A percentile compares a stretch with the other conserved stretches of the same genome.
Evolutionary conservation across 2,888 invertebrate genomes (phyloP).

Genomic region (Drosophila prolongata): DNA sequence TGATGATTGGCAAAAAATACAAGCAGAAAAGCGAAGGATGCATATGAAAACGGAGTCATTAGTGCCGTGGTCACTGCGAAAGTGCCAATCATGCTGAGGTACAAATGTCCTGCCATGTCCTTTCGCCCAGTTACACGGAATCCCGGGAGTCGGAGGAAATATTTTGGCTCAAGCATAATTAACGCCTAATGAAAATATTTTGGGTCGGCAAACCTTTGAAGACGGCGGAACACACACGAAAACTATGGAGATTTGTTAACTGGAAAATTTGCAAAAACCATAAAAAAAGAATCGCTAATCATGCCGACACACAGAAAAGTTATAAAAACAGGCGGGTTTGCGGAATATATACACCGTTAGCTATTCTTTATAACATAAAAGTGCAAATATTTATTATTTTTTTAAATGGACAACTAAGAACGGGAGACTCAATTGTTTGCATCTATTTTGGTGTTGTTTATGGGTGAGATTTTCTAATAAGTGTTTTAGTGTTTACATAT

Average conservation of each 20-base stretch:
- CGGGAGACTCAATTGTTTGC: too few species aligned
- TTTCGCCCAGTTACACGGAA: slow-evolving; percentile 57
- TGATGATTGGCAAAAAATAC: slow-evolving; percentile 36
- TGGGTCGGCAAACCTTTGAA: slow-evolving; percentile 54
- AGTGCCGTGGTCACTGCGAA: slow-evolving; percentile 30
- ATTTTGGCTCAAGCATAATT: slow-evolving; percentile 71
- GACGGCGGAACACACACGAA: slow-evolving; percentile 10
- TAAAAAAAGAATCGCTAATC: slow-evolving; percentile 12
- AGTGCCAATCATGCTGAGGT: slow-evolving; percentile 57
- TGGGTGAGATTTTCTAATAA: too few species aligned
- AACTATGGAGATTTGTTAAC: slow-evolving; percentile 8
- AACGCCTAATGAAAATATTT: slow-evolving; percentile 71
- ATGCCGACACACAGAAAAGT: slow-evolving; percentile 2
- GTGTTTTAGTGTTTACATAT: too few species aligned
- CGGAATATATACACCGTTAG: neutral
- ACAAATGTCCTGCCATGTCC: slow-evolving; percentile 25
- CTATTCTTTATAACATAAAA: neutral
- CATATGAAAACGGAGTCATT: slow-evolving; percentile 19
- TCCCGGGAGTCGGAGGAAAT: slow-evolving; percentile 47
- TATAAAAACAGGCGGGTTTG: neutral
- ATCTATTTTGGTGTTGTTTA: too few species aligned
- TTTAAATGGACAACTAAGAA: neutral
- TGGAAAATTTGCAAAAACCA: slow-evolving; percentile 11
- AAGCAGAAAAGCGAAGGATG: neutral
- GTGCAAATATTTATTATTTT: neutral